A percentile compares a stretch with the other conserved stretches of the same genome.
Conservation (phyloP, 2,797 vertebrate genomes). For the Tadarida brasiliensis region DNA sequence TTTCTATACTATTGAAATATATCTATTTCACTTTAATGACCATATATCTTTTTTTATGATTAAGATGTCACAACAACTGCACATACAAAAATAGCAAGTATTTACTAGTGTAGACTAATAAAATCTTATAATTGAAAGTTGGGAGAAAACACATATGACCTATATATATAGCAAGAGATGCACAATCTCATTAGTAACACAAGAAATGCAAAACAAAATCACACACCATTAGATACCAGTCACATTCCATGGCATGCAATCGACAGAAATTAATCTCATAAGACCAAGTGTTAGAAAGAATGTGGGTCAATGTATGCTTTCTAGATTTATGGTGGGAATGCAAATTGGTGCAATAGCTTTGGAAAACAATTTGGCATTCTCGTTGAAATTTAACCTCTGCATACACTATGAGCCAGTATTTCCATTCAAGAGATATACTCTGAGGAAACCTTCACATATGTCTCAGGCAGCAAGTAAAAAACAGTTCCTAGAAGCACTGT, state of each 20-base stretch:
- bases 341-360: background rate
- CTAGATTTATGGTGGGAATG: background rate
- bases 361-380: background rate
- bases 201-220: background rate
- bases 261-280: background rate
- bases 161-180: background rate
- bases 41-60: background rate
- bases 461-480: background rate
- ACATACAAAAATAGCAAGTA: background rate
- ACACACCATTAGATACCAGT: background rate
- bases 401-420: background rate
- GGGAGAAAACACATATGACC: background rate
- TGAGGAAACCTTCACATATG: background rate
- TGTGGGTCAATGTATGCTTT: background rate
- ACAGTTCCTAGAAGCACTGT: background rate
- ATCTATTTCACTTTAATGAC: background rate
- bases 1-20: background rate
- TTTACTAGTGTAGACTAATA: background rate
- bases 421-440: background rate
- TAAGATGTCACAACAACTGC: background rate
- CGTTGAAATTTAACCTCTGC: background rate
- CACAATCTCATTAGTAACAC: background rate
- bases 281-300: background rate
- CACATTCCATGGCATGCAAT: background rate
- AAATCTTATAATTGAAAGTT: constrained; percentile 8